Evolutionary conservation across 2,888 invertebrate genomes (phyloP).

Genomic region (Neria commutata): DNA sequence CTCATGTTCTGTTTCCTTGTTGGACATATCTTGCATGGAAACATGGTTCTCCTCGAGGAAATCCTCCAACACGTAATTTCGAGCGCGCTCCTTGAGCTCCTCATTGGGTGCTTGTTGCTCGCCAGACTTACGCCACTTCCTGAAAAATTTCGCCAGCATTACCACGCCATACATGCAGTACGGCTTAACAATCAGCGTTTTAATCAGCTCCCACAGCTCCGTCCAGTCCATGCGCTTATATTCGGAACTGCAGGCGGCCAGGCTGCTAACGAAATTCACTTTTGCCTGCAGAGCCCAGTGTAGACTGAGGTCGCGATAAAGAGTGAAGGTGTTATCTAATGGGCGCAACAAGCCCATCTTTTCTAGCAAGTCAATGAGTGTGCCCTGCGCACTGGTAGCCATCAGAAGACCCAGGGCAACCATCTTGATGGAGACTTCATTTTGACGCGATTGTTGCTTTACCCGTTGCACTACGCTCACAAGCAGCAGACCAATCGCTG

Average conservation of each 20-base stretch:
- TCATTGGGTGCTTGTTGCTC: slow-evolving; percentile 39
- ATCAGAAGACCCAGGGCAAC: slow-evolving; percentile 48
- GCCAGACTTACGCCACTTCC: slow-evolving; percentile 53
- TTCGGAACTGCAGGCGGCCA: slow-evolving; percentile 56
- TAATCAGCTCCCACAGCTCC: slow-evolving; percentile 56
- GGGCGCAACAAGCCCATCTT: slow-evolving; percentile 47
- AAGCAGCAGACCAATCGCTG: slow-evolving; percentile 51
- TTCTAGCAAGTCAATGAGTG: slow-evolving; percentile 50
- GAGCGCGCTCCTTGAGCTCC: slow-evolving; percentile 61
- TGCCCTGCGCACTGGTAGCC: slow-evolving; percentile 51
- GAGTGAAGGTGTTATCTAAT: slow-evolving; percentile 47
- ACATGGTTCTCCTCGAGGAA: slow-evolving; percentile 62
- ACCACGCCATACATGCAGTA: slow-evolving; percentile 60
- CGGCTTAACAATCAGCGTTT: slow-evolving; percentile 57
- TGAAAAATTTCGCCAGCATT: slow-evolving; percentile 57
- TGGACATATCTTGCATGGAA: slow-evolving; percentile 56
- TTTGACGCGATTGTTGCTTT: slow-evolving; percentile 31
- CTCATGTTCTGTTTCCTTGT: slow-evolving; percentile 54
- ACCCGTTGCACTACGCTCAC: slow-evolving; percentile 45
- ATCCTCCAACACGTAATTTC: slow-evolving; percentile 66
- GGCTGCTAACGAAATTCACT: slow-evolving; percentile 53
- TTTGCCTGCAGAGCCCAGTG: slow-evolving; percentile 56
- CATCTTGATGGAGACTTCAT: slow-evolving; percentile 47
- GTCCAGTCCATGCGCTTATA: slow-evolving; percentile 48
- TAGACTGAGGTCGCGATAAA: slow-evolving; percentile 53